Conservation (phyloP, 2,888 invertebrate genomes). For the Lottia gigantea region DNA sequence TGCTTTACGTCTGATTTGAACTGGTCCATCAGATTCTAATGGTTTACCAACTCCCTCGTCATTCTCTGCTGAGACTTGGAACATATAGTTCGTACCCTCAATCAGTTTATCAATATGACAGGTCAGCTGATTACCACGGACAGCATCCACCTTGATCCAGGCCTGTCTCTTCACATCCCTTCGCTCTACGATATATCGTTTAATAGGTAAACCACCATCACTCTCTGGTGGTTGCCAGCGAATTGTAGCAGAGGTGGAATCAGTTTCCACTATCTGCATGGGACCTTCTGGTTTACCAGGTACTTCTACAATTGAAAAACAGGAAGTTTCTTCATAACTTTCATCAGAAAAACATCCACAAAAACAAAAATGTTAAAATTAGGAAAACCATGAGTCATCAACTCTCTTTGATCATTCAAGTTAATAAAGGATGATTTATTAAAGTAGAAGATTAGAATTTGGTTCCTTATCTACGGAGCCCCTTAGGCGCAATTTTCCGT, state of each 20-base stretch:
- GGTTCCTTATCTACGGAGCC: no score
- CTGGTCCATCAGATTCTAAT: constrained; percentile 72
- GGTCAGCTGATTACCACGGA: constrained; percentile 39
- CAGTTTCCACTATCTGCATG: constrained; percentile 81
- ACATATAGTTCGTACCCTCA: constrained; percentile 92
- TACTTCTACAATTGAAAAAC: constrained; percentile 21
- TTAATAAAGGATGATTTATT: no score
- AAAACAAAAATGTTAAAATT: no score
- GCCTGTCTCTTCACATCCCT: constrained; percentile 80
- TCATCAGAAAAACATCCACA: no score
- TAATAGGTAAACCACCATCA: constrained; percentile 63
- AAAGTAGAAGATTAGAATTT: no score
- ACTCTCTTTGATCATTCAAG: no score
- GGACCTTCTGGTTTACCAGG: constrained; percentile 64
- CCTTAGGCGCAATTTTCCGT: no score
- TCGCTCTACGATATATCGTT: constrained; percentile 69
- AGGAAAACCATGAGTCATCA: no score
- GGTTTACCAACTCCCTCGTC: constrained; percentile 93
- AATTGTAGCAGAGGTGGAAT: constrained; percentile 86
- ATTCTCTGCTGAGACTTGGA: constrained; percentile 87
- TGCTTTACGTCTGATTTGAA: constrained; percentile 44
- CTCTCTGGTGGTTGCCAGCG: constrained; percentile 65
- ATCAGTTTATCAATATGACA: constrained; percentile 72
- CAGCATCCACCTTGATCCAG: constrained; percentile 79
- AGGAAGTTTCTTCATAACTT: no score